Evolutionary conservation across 2,888 invertebrate species (phyloP), one percentile per base, ranked within the genome.

Genomic region (Polymixis lichenea): DNA sequence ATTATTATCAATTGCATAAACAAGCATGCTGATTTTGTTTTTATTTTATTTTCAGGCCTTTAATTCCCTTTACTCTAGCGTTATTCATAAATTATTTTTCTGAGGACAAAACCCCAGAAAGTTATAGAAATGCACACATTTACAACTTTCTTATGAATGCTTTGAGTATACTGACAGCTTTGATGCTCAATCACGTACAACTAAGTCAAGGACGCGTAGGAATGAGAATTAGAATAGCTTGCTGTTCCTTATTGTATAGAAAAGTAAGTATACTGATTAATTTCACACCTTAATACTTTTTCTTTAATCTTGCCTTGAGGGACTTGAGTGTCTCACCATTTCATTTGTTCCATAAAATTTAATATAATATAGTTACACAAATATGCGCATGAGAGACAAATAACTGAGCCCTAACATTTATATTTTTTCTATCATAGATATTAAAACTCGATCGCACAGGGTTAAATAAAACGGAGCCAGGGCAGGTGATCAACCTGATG

Each of bases 401-500:
- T 28, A 25, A 66, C 19, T 73, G 25, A 25, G 17, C 13, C 28
- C 28, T 71, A 32, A 71, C 9, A 32, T 28, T n/a, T 7, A 19
- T 17, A 38, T 64, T 13, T 65, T 66, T 58, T 77, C 28, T 38
- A 2, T 94, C 93, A 77, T 87, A 96, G 96, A 95, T 96, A 78
- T 86, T 96, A 74, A 95, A 93, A 90, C 91, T 96, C 8, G 97
- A 97, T 89, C 97, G 97, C 83, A 93, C 94, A 2, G 97, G 98
- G 0, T 89, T 98, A 83, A 97, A 96, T 69, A 96, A 97, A 92
- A 97, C 98, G 92, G 89, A 97, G 95, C 93, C 98, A 85, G 98
- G 98, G 0, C 98, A 98, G 93, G 97, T 99, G 88, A 97, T 98
- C 66, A 99, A 98, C 92, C 93, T 99, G 75, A 97, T 99, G 95